These are phyloP conservation scores for Hemicentrotus pulcherrimus DNA, from an alignment of 35 echinoderm and acorn worm genomes.

Conservation along the genomic window DNA sequence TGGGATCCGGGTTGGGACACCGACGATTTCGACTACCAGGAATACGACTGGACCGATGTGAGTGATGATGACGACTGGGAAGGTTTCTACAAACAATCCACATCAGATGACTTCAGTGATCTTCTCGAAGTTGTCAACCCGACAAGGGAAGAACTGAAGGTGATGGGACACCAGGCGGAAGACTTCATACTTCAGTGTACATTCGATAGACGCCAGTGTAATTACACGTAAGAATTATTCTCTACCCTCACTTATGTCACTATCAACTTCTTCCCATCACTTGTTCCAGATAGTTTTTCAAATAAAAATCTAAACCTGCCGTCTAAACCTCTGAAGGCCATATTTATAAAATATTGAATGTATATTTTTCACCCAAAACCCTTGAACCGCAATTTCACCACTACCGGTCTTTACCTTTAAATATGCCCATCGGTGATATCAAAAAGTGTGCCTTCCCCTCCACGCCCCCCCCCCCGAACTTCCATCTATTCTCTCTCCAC, in stretches of 20 bases:
- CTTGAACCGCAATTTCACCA: too few relatives aligned
- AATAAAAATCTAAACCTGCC: neutral
- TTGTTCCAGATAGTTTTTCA: neutral
- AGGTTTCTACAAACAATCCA: conserved; percentile 74
- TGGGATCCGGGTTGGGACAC: conserved; percentile 72
- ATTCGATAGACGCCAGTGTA: conserved; percentile 61
- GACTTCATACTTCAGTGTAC: conserved; percentile 77
- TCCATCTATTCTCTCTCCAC: too few relatives aligned
- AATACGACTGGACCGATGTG: conserved; percentile 59
- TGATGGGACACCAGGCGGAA: conserved; percentile 60
- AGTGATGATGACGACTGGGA: conserved; percentile 79
- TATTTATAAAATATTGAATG: too few relatives aligned
- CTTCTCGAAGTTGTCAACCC: conserved; percentile 61
- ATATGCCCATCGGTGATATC: too few relatives aligned
- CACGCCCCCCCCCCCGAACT: too few relatives aligned
- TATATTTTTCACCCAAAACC: too few relatives aligned
- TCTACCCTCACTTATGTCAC: neutral
- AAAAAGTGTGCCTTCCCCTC: too few relatives aligned
- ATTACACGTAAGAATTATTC: conserved; percentile 57
- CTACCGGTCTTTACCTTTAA: too few relatives aligned
- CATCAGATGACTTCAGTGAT: conserved; percentile 83
- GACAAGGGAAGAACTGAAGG: conserved; percentile 49
- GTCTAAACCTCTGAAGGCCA: too few relatives aligned
- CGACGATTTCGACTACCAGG: conserved; percentile 43
- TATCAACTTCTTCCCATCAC: neutral